Evolutionary conservation across 92 coral and sea anemone species (phyloP).

Genomic region (Umimayanthus chanpuru): DNA sequence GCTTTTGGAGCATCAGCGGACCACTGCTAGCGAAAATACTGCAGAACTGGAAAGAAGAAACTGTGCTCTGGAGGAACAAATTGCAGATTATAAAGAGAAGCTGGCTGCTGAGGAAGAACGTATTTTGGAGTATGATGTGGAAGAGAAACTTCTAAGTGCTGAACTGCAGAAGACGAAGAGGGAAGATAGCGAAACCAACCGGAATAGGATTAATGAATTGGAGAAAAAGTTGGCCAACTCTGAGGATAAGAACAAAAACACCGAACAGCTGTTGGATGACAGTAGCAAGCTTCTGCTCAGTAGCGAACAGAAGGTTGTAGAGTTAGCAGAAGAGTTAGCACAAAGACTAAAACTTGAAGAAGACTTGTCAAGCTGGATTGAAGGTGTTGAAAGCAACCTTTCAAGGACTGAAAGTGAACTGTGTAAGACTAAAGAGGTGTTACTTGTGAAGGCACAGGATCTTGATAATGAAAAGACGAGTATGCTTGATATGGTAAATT

Average conservation of each 20-base stretch:
- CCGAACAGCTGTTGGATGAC: constrained; percentile 52
- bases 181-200: constrained; percentile 51
- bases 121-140: constrained; percentile 68
- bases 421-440: constrained; percentile 58
- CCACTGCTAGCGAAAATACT: background rate
- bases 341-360: constrained; percentile 73
- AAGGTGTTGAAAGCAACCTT: constrained; percentile 81
- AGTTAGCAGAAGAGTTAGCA: constrained; percentile 87
- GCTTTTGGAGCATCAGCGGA: constrained; percentile 34
- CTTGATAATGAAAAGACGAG: constrained; percentile 79
- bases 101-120: constrained; percentile 61
- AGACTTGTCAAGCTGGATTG: constrained; percentile 78
- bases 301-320: constrained; percentile 85
- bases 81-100: constrained; percentile 62
- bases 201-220: constrained; percentile 49
- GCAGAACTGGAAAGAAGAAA: constrained; percentile 63
- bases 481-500: constrained; percentile 74
- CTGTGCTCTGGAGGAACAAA: constrained; percentile 52
- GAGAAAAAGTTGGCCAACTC: constrained; percentile 55
- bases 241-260: constrained; percentile 53
- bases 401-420: constrained; percentile 65
- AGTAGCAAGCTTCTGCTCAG: constrained; percentile 54
- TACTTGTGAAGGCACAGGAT: constrained; percentile 73
- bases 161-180: constrained; percentile 67
- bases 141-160: constrained; percentile 69